Conservation (phyloP, 2,888 invertebrate species). For the Calephelis perditalis region DNA sequence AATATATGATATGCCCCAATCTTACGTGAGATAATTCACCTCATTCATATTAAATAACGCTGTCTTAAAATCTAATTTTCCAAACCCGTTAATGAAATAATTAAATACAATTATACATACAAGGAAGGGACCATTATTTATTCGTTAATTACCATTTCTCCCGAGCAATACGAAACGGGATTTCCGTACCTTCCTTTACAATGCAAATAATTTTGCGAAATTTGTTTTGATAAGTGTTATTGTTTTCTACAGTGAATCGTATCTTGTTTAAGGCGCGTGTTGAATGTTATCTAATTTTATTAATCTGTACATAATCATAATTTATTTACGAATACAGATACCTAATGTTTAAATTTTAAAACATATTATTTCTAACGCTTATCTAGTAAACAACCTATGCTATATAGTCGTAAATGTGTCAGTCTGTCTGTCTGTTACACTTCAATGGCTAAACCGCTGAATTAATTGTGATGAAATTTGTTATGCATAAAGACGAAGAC, state of each 20-base stretch:
- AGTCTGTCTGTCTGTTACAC: no score
- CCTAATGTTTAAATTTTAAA: no score
- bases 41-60: background rate
- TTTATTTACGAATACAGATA: no score
- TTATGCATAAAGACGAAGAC: no score
- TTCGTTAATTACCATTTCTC: conserved; percentile 58
- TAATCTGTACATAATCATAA: background rate
- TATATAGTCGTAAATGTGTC: no score
- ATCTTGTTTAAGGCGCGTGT: background rate
- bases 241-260: conserved; percentile 14
- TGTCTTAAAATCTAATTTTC: conserved; percentile 4
- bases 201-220: conserved; percentile 21
- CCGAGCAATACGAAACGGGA: conserved; percentile 47
- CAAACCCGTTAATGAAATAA: conserved; percentile 35
- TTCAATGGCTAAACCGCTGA: no score
- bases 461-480: no score
- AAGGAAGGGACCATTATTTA: conserved; percentile 38
- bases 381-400: no score
- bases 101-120: conserved; percentile 39
- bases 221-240: conserved; percentile 23
- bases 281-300: background rate
- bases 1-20: background rate
- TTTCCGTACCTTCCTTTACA: conserved; percentile 40
- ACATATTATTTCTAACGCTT: no score
- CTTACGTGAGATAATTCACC: conserved; percentile 1